phyloP scores from a whole-genome alignment of 1,140 invertebrate genomes.

The Hyles vespertilio region DNA sequence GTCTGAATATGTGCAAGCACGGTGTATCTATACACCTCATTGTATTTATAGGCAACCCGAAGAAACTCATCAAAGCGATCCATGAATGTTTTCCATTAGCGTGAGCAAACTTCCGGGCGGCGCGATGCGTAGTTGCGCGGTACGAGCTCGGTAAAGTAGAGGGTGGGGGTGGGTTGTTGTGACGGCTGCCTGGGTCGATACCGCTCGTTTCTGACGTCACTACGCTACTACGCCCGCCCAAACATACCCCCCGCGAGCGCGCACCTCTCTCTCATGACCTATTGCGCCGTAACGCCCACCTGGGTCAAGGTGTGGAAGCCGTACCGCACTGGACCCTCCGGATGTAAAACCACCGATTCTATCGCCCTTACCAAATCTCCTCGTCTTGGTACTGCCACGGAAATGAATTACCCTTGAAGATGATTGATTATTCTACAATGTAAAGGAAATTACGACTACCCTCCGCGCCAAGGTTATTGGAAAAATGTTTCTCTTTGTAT shows the following conservation, averaged over 20 bases:
- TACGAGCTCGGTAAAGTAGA: slow-evolving; percentile 28
- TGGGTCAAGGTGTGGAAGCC: slow-evolving; percentile 66
- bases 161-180: slow-evolving; percentile 49
- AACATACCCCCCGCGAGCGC: slow-evolving; percentile 51
- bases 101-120: slow-evolving; percentile 27
- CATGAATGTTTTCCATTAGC: slow-evolving; percentile 30
- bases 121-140: slow-evolving; percentile 28
- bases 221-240: slow-evolving; percentile 69
- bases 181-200: slow-evolving; percentile 65
- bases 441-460: no score
- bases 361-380: no score
- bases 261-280: slow-evolving; percentile 53
- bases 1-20: no score
- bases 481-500: no score
- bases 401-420: no score
- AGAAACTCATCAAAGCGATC: slow-evolving; percentile 29
- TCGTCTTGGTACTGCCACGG: no score
- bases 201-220: slow-evolving; percentile 62
- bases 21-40: no score
- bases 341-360: slow-evolving; percentile 8
- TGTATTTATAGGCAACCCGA: no score
- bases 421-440: no score
- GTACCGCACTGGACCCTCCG: slow-evolving; percentile 31
- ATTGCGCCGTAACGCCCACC: slow-evolving; percentile 65
- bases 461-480: no score